A percentile compares a stretch with the other conserved stretches of the same genome.
phyloP scores from a whole-genome alignment of 1,140 invertebrate species.

The Uloborus diversus region DNA sequence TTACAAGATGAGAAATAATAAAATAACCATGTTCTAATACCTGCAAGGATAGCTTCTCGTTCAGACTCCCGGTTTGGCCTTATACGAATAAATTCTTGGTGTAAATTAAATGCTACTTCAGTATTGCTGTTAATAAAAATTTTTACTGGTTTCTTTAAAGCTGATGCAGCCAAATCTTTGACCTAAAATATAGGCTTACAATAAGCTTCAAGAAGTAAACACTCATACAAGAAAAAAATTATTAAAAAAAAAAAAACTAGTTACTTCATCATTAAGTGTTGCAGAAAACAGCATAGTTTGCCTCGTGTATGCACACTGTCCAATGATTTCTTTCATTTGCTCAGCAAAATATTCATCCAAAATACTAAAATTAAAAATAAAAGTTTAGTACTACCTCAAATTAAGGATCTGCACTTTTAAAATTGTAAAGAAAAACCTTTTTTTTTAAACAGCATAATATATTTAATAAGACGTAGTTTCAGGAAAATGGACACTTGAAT shows the following conservation, averaged over 20 bases:
- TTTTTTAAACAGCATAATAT: neutral
- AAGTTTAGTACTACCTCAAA: too few species aligned
- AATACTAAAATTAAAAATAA: slow-evolving; percentile 74
- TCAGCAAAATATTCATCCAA: slow-evolving; percentile 98
- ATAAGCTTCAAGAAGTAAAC: too few species aligned
- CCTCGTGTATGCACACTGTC: slow-evolving; percentile 88
- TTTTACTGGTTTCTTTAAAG: slow-evolving; percentile 89
- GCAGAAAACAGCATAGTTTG: slow-evolving; percentile 98
- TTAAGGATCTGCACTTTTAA: too few species aligned
- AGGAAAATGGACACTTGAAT: neutral
- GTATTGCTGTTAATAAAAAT: slow-evolving; percentile 92
- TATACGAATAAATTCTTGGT: slow-evolving; percentile 96
- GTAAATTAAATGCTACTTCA: slow-evolving; percentile 91
- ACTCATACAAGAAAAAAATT: too few species aligned
- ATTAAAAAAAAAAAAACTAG: neutral
- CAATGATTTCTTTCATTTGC: slow-evolving; percentile 97
- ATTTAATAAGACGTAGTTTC: neutral
- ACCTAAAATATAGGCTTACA: slow-evolving; percentile 72
- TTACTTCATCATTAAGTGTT: slow-evolving; percentile 93
- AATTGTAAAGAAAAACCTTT: neutral
- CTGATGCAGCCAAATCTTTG: slow-evolving; percentile 90
- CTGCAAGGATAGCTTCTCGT: slow-evolving; percentile 87
- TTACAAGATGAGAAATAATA: too few species aligned
- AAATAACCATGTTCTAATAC: too few species aligned
- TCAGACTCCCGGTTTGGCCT: slow-evolving; percentile 83